Percentiles rank a stretch among this genome's conserved stretches.
These are phyloP conservation scores for Onychorhynchus coronatus DNA, from an alignment of 2,113 vertebrate genomes.

Conservation along the genomic window DNA sequence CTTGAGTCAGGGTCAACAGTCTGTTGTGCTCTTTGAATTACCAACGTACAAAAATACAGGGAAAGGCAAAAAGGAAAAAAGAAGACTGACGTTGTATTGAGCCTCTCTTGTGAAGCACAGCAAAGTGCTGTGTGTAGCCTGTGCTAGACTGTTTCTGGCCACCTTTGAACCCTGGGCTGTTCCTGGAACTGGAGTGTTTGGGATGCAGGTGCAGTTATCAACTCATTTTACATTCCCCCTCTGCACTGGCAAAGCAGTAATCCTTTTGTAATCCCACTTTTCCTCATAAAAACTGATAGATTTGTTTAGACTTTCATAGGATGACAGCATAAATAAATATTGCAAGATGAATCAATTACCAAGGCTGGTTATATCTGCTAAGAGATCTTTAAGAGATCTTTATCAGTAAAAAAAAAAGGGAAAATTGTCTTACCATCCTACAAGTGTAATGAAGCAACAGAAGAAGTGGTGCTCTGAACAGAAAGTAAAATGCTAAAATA, in stretches of 20 bases:
- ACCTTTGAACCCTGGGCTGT: not conserved
- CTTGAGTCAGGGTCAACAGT: not conserved
- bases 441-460: not conserved
- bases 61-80: not conserved
- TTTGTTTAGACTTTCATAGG: not conserved
- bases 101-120: not conserved
- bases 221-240: not conserved
- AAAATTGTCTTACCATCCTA: not conserved
- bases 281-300: not conserved
- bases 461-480: not conserved
- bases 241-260: not conserved
- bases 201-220: not conserved
- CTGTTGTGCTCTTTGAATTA: not conserved
- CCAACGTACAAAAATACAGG: not conserved
- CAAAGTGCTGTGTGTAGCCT: not conserved
- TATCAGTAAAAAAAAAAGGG: not conserved
- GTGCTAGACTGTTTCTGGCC: not conserved
- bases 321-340: not conserved
- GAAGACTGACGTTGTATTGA: not conserved
- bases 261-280: not conserved
- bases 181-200: not conserved
- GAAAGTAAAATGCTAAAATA: not conserved
- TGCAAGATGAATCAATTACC: not conserved
- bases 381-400: not conserved
- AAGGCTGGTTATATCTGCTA: not conserved